Evolutionary conservation across 2,888 invertebrate genomes (phyloP).

Genomic region (Nyleta sp.): DNA sequence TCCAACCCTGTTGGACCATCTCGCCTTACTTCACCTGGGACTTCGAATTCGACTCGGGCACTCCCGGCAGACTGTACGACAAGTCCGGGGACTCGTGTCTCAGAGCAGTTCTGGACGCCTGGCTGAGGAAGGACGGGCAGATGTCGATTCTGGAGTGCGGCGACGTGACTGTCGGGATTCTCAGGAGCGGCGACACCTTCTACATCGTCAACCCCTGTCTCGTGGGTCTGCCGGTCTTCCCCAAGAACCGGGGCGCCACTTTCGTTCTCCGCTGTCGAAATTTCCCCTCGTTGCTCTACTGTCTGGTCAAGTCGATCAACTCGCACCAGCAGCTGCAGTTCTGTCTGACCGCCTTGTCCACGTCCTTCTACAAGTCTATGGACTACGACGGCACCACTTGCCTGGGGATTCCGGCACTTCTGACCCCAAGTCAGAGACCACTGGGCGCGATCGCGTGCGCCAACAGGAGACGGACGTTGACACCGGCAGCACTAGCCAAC

Average conservation of each 20-base stretch:
- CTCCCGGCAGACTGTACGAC: conserved; percentile 38
- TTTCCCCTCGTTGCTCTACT: conserved; percentile 74
- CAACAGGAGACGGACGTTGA: background rate
- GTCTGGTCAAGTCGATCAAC: conserved; percentile 76
- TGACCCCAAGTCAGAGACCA: conserved; percentile 18
- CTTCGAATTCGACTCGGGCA: conserved; percentile 70
- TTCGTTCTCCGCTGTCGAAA: conserved; percentile 77
- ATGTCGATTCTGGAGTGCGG: conserved; percentile 76
- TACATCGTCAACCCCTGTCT: conserved; percentile 77
- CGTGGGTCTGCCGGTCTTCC: conserved; percentile 78
- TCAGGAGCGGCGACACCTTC: conserved; percentile 72
- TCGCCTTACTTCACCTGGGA: conserved; percentile 75
- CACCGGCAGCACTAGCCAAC: background rate
- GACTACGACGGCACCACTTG: conserved; percentile 31
- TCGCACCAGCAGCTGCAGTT: conserved; percentile 72
- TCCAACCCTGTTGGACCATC: conserved; percentile 73
- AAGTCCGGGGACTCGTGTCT: conserved; percentile 65
- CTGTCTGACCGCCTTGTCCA: conserved; percentile 70
- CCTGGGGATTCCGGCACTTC: conserved; percentile 19
- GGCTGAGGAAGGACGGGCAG: conserved; percentile 66
- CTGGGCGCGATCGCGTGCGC: background rate
- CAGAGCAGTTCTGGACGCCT: conserved; percentile 63
- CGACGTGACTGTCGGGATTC: conserved; percentile 70
- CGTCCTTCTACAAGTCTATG: conserved; percentile 23
- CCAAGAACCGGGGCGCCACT: conserved; percentile 73